A percentile compares a stretch with the other conserved stretches of the same genome.
phyloP scores from a whole-genome alignment of 92 coral and sea anemone genomes.

The Porites evermanni region DNA sequence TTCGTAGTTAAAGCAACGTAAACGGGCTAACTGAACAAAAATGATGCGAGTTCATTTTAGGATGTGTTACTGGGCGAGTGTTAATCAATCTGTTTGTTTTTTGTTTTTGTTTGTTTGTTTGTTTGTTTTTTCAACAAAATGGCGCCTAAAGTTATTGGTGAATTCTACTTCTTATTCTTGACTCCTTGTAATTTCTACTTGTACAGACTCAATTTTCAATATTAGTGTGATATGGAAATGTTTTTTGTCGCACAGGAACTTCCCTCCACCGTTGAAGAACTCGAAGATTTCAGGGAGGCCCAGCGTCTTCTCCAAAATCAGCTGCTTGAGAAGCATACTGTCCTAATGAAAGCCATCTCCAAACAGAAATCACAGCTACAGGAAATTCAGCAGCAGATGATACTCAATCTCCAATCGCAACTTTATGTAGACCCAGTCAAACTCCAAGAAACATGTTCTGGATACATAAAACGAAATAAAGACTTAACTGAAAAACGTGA shows the following conservation, averaged over 20 bases:
- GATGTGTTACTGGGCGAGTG: too few relatives aligned
- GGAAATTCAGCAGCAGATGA: slow-evolving; percentile 91
- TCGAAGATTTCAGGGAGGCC: slow-evolving; percentile 82
- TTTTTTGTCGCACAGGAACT: slow-evolving; percentile 50
- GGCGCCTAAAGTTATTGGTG: too few relatives aligned
- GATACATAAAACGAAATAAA: slow-evolving; percentile 69
- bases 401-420: slow-evolving; percentile 93
- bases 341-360: slow-evolving; percentile 75
- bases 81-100: too few relatives aligned
- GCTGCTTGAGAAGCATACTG: slow-evolving; percentile 77
- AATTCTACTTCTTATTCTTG: too few relatives aligned
- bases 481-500: slow-evolving; percentile 73
- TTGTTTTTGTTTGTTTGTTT: too few relatives aligned
- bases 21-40: too few relatives aligned
- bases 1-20: too few relatives aligned
- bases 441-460: slow-evolving; percentile 70
- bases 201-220: background rate
- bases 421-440: slow-evolving; percentile 74
- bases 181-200: too few relatives aligned
- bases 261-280: slow-evolving; percentile 69
- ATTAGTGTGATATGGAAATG: background rate
- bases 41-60: too few relatives aligned
- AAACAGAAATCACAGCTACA: slow-evolving; percentile 83
- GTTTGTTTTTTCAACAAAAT: too few relatives aligned
- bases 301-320: slow-evolving; percentile 90